phyloP scores from a whole-genome alignment of 1,140 invertebrate species.

The Thrips palmi region DNA sequence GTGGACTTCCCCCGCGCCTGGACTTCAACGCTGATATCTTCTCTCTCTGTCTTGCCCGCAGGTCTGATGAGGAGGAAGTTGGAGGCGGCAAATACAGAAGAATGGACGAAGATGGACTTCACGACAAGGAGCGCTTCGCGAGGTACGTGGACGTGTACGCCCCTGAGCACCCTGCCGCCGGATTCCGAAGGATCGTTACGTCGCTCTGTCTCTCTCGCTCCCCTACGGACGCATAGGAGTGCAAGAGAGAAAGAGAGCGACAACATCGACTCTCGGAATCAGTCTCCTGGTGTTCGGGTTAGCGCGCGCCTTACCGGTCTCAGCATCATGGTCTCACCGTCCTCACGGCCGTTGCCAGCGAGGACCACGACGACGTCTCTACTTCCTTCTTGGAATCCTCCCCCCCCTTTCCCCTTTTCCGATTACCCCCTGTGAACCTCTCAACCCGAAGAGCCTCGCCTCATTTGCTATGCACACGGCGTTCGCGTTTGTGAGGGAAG shows the following conservation, averaged over 20 bases:
- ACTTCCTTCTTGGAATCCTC: no score
- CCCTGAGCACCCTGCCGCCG: background rate
- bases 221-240: background rate
- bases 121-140: constrained; percentile 90
- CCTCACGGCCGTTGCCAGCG: background rate
- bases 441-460: no score
- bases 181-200: constrained; percentile 9
- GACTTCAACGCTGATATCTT: constrained; percentile 10
- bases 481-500: no score
- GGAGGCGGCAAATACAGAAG: constrained; percentile 60
- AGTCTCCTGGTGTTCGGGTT: background rate
- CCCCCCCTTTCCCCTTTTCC: no score
- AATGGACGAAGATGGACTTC: constrained; percentile 82
- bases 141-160: no score
- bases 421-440: no score
- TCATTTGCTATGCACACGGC: no score
- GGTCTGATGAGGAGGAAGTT: constrained; percentile 70
- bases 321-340: background rate
- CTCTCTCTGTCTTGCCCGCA: constrained; percentile 19
- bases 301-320: background rate
- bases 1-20: constrained; percentile 9
- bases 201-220: background rate
- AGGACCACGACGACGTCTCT: no score
- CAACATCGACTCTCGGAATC: no score
- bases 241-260: constrained; percentile 1